Conservation (phyloP, 2,113 vertebrate species). For the Psophia crepitans region DNA sequence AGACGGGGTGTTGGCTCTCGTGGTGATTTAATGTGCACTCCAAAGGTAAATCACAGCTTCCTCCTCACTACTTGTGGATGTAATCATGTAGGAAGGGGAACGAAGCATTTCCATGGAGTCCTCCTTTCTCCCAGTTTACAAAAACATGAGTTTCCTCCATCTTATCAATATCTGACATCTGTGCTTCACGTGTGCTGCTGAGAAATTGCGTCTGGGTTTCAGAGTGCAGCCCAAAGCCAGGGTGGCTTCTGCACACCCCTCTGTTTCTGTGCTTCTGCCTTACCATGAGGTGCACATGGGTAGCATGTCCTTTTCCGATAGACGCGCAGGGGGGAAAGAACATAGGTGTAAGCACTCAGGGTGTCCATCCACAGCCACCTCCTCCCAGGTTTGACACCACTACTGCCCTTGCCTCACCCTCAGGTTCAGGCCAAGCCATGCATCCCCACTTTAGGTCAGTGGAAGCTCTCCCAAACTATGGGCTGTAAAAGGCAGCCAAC, state of each 20-base stretch:
- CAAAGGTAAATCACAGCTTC: conserved; percentile 54
- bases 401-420: background rate
- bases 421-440: background rate
- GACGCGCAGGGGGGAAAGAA: background rate
- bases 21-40: conserved; percentile 21
- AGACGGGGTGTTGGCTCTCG: background rate
- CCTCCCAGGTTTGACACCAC: background rate
- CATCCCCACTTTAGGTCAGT: background rate
- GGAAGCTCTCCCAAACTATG: background rate
- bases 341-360: background rate
- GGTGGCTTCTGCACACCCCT: background rate
- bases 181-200: background rate
- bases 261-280: background rate
- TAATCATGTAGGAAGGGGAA: conserved; percentile 21
- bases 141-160: conserved; percentile 14
- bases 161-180: background rate
- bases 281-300: background rate
- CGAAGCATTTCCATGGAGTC: background rate
- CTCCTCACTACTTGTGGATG: background rate
- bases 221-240: background rate
- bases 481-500: background rate
- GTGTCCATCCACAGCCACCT: background rate
- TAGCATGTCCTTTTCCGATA: background rate
- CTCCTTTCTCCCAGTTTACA: background rate
- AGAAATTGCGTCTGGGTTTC: background rate